Conservation (phyloP, 2,888 invertebrate genomes). For the Leucoma salicis region DNA sequence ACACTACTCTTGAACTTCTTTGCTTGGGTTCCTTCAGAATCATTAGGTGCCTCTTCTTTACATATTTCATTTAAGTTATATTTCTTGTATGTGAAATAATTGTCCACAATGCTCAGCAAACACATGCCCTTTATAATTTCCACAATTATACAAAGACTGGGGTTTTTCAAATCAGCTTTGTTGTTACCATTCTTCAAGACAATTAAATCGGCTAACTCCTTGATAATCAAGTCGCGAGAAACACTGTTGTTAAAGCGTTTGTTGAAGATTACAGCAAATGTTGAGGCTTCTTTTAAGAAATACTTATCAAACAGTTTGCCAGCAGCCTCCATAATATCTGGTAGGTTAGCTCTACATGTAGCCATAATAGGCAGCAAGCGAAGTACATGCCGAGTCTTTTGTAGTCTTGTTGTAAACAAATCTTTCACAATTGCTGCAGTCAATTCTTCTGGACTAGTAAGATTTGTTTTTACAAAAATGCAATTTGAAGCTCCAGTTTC, state of each 20-base stretch:
- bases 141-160: slow-evolving; percentile 89
- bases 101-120: slow-evolving; percentile 89
- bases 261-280: slow-evolving; percentile 90
- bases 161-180: slow-evolving; percentile 89
- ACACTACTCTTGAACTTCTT: slow-evolving; percentile 67
- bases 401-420: slow-evolving; percentile 84
- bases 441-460: slow-evolving; percentile 88
- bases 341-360: slow-evolving; percentile 90
- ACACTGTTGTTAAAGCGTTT: slow-evolving; percentile 89
- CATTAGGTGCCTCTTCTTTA: slow-evolving; percentile 64
- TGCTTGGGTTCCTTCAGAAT: slow-evolving; percentile 63
- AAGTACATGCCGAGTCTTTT: slow-evolving; percentile 88
- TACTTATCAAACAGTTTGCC: slow-evolving; percentile 87
- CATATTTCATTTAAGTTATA: slow-evolving; percentile 90
- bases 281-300: slow-evolving; percentile 86
- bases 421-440: slow-evolving; percentile 88
- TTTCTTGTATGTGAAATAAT: slow-evolving; percentile 90
- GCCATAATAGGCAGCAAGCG: slow-evolving; percentile 91
- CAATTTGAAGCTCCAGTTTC: slow-evolving; percentile 92
- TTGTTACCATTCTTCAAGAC: slow-evolving; percentile 86
- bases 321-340: slow-evolving; percentile 87
- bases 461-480: slow-evolving; percentile 91
- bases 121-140: slow-evolving; percentile 92
- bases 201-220: slow-evolving; percentile 87
- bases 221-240: slow-evolving; percentile 86